Evolutionary conservation across 2,797 vertebrate genomes (phyloP).

Genomic region (Mormyrops attenuatus): DNA sequence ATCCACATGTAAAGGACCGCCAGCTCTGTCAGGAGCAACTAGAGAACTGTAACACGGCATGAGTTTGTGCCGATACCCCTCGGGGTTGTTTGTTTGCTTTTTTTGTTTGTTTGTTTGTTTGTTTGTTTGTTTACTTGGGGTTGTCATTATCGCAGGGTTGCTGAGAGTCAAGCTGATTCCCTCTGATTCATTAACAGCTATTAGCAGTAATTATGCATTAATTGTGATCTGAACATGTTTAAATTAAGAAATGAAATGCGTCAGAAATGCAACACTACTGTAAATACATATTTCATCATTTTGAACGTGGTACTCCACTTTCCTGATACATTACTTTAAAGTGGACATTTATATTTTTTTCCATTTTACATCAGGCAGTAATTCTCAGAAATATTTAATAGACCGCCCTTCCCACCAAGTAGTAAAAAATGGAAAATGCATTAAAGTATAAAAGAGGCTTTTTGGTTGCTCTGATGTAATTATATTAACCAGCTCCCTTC

Average conservation of each 20-base stretch:
- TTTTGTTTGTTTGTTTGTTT: background rate
- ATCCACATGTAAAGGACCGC: background rate
- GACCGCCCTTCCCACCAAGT: background rate
- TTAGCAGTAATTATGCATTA: background rate
- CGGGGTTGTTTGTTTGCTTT: background rate
- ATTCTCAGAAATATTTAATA: background rate
- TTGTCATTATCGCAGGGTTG: background rate
- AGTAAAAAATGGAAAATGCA: conserved; percentile 9
- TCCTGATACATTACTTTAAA: conserved; percentile 12
- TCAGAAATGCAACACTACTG: background rate
- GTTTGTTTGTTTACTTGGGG: background rate
- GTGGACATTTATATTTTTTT: conserved; percentile 8
- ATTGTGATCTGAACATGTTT: background rate
- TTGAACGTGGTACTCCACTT: background rate
- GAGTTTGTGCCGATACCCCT: background rate
- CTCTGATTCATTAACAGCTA: background rate
- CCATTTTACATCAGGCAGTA: conserved; percentile 14
- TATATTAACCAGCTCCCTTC: background rate
- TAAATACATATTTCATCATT: conserved; percentile 8
- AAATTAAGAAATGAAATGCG: background rate
- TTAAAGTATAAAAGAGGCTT: background rate
- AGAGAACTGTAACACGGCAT: background rate
- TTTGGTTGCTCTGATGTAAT: background rate
- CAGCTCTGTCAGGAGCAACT: background rate
- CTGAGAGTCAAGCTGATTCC: background rate